Evolutionary conservation across 2,888 invertebrate genomes (phyloP).

Genomic region (Diarsia brunnea): DNA sequence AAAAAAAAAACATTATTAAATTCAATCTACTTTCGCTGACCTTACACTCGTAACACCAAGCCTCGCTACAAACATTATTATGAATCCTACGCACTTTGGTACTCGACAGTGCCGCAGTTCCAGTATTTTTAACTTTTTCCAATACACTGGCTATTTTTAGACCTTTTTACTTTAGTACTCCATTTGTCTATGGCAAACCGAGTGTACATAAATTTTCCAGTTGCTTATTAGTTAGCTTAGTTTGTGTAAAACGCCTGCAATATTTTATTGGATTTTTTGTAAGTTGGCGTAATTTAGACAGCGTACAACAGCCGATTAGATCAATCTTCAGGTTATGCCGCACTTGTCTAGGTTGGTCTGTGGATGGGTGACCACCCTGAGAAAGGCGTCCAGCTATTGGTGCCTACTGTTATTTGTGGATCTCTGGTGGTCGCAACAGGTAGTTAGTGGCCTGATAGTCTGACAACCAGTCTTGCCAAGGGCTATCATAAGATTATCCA

Average conservation of each 20-base stretch:
- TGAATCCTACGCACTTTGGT: conserved; percentile 55
- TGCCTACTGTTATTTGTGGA: too few species aligned
- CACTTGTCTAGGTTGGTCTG: too few species aligned
- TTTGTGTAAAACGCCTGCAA: not conserved
- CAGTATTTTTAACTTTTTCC: conserved; percentile 59
- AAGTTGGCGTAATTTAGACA: not conserved
- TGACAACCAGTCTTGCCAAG: too few species aligned
- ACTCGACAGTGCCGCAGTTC: conserved; percentile 14
- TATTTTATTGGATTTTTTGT: not conserved
- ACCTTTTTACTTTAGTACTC: conserved; percentile 10
- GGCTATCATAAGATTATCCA: too few species aligned
- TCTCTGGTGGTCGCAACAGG: too few species aligned
- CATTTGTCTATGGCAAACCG: conserved; percentile 36
- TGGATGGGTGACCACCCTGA: too few species aligned
- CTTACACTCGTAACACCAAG: conserved; percentile 48
- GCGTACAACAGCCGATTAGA: too few species aligned
- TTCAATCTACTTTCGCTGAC: conserved; percentile 28
- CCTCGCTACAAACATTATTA: conserved; percentile 52
- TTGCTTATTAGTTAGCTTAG: conserved; percentile 4
- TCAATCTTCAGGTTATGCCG: too few species aligned
- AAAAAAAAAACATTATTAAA: not conserved
- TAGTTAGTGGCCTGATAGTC: too few species aligned
- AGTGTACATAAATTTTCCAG: not conserved
- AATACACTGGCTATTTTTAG: conserved; percentile 44
- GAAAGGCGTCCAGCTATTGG: too few species aligned